Evolutionary conservation across 2,888 invertebrate genomes (phyloP), one percentile per base, ranked within the genome.

Genomic region (Temnothorax unifasciatus): DNA sequence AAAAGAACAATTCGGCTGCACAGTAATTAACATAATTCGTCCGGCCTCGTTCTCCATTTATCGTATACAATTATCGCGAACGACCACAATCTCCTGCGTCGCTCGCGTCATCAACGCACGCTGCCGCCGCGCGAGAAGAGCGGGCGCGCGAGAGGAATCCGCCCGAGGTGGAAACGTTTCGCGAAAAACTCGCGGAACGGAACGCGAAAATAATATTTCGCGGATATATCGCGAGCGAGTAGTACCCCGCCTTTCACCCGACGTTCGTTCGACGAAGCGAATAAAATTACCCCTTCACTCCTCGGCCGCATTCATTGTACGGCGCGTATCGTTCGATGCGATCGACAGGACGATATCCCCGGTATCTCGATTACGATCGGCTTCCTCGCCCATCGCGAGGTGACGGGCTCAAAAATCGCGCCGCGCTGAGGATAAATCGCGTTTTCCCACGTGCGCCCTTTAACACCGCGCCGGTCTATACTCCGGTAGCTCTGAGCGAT

Each of bases 401-500:
- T 11, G 15, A 29, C 21, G 38, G 29, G 29, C 11, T 34, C 15
- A 21, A 69, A 81, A 59, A 69, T 54, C 25, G 25, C 29, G 5
- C 18, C 21, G 15, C 21, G 15, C 2, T 9, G 66, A 52, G 34
- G 29, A 75, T 41, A 38, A 82, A 74, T 74, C 63, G 21, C 50
- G 54, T 50, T 82, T 89, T 90, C 90, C 86, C 91, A 90, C 90
- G 89, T 86, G 88, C 74, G 82, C 61, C 47, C 47, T 68, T 47
- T 68, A 47, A 47, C 47, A 47, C 21, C 44, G 44, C 13, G 34
- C 34, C 34, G 34, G 34, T 25, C 15, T 68, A 63, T 61, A 64
- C 64, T 6, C 29, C 66, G 34, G 21, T 69, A 88, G 86, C 90
- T 89, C 91, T 91, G 90, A 86, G 75, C 87, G 82, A 89, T 89